Percentiles rank a stretch among this genome's conserved stretches.
Evolutionary conservation across 2,888 invertebrate species (phyloP).

Genomic region (Agrotis exclamationis): DNA sequence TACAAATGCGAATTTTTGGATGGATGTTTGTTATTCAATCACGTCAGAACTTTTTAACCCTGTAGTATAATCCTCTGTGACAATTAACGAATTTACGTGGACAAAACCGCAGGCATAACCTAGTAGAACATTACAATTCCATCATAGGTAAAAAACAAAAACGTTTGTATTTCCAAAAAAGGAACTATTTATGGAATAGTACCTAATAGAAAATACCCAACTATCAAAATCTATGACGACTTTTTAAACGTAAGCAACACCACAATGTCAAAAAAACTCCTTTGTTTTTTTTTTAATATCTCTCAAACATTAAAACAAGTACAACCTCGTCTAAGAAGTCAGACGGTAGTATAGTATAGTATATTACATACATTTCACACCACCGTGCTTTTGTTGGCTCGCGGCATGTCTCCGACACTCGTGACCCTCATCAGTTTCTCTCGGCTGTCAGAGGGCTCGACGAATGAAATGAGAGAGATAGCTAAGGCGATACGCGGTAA

Average conservation of each 20-base stretch:
- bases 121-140: too few relatives aligned
- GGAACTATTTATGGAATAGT: too few relatives aligned
- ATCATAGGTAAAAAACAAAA: background rate
- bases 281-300: too few relatives aligned
- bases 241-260: background rate
- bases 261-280: background rate
- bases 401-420: conserved; percentile 69
- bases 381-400: conserved; percentile 65
- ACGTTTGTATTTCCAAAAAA: background rate
- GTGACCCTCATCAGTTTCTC: conserved; percentile 75
- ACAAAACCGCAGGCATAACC: too few relatives aligned
- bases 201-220: too few relatives aligned
- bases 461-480: conserved; percentile 49
- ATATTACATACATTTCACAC: conserved; percentile 59
- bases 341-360: conserved; percentile 32
- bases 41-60: too few relatives aligned
- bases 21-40: too few relatives aligned
- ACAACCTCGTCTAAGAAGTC: conserved; percentile 45
- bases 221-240: background rate
- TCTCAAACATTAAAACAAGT: conserved; percentile 13
- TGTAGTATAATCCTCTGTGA: too few relatives aligned
- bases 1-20: too few relatives aligned
- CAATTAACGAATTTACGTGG: too few relatives aligned
- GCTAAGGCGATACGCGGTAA: conserved; percentile 39
- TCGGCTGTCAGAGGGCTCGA: conserved; percentile 60